Base-by-base conservation (phyloP, 2,888 invertebrate species). In the Dynastes hyllus region DNA sequence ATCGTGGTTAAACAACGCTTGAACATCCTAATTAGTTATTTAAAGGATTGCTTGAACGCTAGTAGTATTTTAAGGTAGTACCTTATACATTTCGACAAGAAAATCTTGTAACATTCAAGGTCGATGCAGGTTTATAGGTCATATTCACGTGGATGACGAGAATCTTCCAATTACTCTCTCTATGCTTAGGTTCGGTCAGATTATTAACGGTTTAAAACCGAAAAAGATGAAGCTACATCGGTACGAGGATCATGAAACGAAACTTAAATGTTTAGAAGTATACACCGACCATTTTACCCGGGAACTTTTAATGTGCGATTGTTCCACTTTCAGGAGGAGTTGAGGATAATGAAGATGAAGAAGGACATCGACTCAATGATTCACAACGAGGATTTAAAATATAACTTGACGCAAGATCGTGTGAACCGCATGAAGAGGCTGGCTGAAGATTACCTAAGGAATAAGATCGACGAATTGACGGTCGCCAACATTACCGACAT, bases 51-150 rank as follows among this genome's bases (percentile, higher is more conserved):
- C 37, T 83, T 90, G 22, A 87, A 84, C 45, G 81, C 83, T 5
- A 81, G 86, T 2, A 88, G 87, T 70, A 77, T 88, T 32, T 83
- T 90, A 50, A 87, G 89, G 89, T 89, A 85, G 22, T 27, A 63
- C 4, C 9, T 37, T 37, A 22, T 13, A 58, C 16, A 6, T 55
- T 16, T 55, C 13, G 45, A 8, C 9, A 2, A 45, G 11, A 11
- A 45, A 45, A 45, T 11, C 9, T 45, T 45, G 11, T 45, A 45
- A 45, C 11, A 11, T 45, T 45, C 45, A 45, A 37, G 8, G 45
- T 45, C n/a, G n/a, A 2, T 55, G n/a, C 73, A 90, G 90, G 76
- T 88, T 89, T 80, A 87, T 90, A 79, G 89, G 88, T 32, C 90
- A 90, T 80, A 83, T 90, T 37, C 86, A 87, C 79, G 84, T 86